These are phyloP conservation scores for Aphidoletes aphidimyza DNA, from an alignment of 2,888 invertebrate genomes.

Conservation along the genomic window DNA sequence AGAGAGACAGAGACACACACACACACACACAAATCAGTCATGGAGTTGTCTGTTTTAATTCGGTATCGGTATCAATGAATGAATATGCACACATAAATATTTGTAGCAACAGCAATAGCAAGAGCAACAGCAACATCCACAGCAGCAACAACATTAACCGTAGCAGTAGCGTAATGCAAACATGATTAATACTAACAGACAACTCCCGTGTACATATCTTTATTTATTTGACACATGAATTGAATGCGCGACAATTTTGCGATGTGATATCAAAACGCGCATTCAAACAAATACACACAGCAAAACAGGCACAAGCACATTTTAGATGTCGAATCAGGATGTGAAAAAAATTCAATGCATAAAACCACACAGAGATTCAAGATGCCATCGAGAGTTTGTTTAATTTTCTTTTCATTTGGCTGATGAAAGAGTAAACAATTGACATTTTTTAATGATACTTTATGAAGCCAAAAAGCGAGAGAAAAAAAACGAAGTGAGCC, in stretches of 20 bases:
- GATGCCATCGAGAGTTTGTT: too few relatives aligned
- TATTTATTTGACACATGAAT: conserved; percentile 16
- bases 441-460: too few relatives aligned
- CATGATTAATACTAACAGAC: conserved; percentile 31
- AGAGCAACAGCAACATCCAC: neutral
- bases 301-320: neutral
- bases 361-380: too few relatives aligned
- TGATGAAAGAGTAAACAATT: too few relatives aligned
- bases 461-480: too few relatives aligned
- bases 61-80: conserved; percentile 38
- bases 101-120: too few relatives aligned
- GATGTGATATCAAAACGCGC: conserved; percentile 32
- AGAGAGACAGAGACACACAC: too few relatives aligned
- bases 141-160: neutral
- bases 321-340: neutral
- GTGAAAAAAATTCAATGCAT: neutral
- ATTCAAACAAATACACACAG: neutral
- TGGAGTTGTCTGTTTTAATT: neutral
- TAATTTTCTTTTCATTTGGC: too few relatives aligned
- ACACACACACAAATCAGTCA: neutral
- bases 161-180: conserved; percentile 3
- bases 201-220: neutral
- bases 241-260: conserved; percentile 47
- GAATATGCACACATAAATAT: neutral
- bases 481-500: too few relatives aligned